Evolutionary conservation across 2,888 invertebrate genomes (phyloP), one percentile per base, ranked within the genome.

Genomic region (Glaucopsyche alexis): DNA sequence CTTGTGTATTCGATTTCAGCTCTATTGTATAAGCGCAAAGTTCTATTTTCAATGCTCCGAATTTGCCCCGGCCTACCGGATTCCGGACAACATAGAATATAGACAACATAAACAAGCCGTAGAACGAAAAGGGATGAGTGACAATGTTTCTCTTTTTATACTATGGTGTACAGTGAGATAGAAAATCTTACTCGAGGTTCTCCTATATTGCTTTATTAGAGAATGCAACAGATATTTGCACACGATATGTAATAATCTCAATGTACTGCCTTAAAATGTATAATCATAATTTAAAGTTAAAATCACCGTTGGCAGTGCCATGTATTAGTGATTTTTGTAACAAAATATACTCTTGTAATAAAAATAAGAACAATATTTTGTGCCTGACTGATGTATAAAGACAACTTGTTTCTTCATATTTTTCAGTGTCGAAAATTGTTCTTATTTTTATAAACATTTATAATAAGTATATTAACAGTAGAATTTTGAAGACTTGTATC

Each of bases 401-500:
- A 60, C n/a, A n/a, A n/a, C 60, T 60, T 19, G 2, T 38, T 29
- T 60, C 60, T 60, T 60, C 29, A 13, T 29, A 13, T 13, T 60
- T 49, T 11, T 13, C 16, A 29, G 29, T 14, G n/a, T 29, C 19
- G 11, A 19, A 19, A 29, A 13, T 49, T 47, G 29, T 69, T 69
- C 69, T 69, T 49, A 49, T 49, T 49, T 47, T 49, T 19, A 69
- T 49, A 13, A 13, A 47, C 14, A 13, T 65, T 29, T 29, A 29
- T 19, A 49, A 47, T 47, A 29, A 16, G 49, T 69, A 66, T 71
- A 73, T 29, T 72, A 49, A 42, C 65, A 64, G 60, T 72, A 72
- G 55, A 74, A 81, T 81, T 83, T 80, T 81, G 81, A 85, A 85
- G 83, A 86, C 83, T 85, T 85, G 81, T 81, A 71, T 86, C 87